Conservation (phyloP, 2,113 vertebrate genomes). For the Columba janthina region DNA sequence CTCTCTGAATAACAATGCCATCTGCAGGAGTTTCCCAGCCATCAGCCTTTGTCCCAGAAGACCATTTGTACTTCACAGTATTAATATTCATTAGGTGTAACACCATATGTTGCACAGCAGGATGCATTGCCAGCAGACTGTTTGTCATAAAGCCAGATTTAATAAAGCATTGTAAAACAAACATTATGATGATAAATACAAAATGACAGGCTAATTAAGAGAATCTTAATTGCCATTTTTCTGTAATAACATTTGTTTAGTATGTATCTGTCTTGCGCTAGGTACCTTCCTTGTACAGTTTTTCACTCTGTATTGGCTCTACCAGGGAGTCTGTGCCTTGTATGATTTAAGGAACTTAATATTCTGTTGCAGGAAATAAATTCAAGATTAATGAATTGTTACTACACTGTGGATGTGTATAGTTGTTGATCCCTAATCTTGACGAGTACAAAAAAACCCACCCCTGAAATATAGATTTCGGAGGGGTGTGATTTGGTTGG, state of each 20-base stretch:
- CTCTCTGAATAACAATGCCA: conserved; percentile 69
- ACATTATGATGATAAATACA: conserved; percentile 83
- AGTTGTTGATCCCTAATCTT: not conserved
- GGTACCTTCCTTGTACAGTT: conserved; percentile 40
- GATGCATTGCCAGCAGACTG: conserved; percentile 74
- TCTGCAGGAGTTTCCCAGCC: conserved; percentile 75
- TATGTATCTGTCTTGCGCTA: conserved; percentile 63
- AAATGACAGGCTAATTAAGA: conserved; percentile 84
- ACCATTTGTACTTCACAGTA: conserved; percentile 72
- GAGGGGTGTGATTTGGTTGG: not conserved
- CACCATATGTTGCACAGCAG: conserved; percentile 81
- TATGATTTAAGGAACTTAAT: conserved; percentile 11
- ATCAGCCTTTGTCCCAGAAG: conserved; percentile 69
- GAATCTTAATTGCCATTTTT: conserved; percentile 80
- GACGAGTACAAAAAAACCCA: not conserved
- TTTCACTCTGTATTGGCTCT: conserved; percentile 5
- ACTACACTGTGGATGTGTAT: not conserved
- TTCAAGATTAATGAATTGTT: conserved; percentile 46
- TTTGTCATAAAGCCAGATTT: conserved; percentile 84
- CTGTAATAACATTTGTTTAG: conserved; percentile 73
- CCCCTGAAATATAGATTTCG: not conserved
- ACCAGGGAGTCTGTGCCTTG: not conserved
- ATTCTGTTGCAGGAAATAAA: conserved; percentile 29
- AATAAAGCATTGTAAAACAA: conserved; percentile 85
- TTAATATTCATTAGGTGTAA: conserved; percentile 84